Base-by-base conservation (phyloP, 1,140 invertebrate genomes). In the Macrosteles quadrilineatus region DNA sequence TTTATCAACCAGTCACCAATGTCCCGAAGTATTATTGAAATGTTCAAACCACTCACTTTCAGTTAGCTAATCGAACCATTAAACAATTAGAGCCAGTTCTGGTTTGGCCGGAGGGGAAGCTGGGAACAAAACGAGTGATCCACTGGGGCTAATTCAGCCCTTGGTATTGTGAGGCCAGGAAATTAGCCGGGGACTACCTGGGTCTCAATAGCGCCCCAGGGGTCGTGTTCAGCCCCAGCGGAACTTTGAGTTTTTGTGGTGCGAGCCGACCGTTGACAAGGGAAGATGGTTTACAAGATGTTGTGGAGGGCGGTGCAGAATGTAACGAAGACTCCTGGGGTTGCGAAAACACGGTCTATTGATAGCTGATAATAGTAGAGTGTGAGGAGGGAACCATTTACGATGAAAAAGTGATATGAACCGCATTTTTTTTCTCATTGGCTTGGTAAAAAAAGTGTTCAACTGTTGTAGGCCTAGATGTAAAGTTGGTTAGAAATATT, bases 131-230 rank as follows among this genome's bases (percentile, higher is more conserved):
- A 19, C 17, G 6, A 50, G n/a, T 50, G 47, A 23, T 23, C 47
- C 4, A 9, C 14, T 59, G 55, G 23, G 27, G 23, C 55, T 59
- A 59, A 59, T 59, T 25, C 9, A 4, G 2, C 21, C 14, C 55
- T 25, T 3, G 55, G 55, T n/a, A 27, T 59, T 59, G 23, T 59
- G 23, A 1, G 23, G 19, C 25, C 55, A 59, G 55, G 55, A 59
- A 59, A 59, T 59, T 59, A 59, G 55, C 55, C 55, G 55, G 2
- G n/a, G n/a, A n/a, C n/a, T n/a, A n/a, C n/a, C n/a, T n/a, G n/a
- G n/a, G n/a, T n/a, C n/a, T n/a, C n/a, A n/a, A n/a, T n/a, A n/a
- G n/a, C n/a, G n/a, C n/a, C n/a, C 47, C 47, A 17, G 47, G 21
- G 4, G 11, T 30, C 14, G 14, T 6, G 14, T 50, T 6, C 47